phyloP scores from a whole-genome alignment of 2,113 vertebrate genomes.

The Chionis minor region DNA sequence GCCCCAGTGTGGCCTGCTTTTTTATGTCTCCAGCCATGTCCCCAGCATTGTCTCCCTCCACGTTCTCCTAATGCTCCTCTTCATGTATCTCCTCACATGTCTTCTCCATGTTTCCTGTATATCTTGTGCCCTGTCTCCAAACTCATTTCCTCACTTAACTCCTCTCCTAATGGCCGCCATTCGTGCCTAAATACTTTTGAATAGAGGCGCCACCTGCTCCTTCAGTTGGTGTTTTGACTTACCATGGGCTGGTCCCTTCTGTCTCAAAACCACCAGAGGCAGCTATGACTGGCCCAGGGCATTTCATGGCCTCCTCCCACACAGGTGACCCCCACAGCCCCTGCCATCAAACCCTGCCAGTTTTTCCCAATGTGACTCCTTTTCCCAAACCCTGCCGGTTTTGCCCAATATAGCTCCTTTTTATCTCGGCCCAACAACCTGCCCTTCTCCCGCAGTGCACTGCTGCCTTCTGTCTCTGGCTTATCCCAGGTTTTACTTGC shows the following conservation, averaged over 20 bases:
- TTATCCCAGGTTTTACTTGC: not conserved
- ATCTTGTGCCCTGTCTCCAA: not conserved
- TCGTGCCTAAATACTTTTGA: not conserved
- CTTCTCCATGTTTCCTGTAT: not conserved
- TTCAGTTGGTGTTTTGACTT: not conserved
- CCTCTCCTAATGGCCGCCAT: not conserved
- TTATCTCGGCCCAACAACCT: not conserved
- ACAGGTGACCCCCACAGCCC: not conserved
- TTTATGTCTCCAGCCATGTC: not conserved
- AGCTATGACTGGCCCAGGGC: not conserved
- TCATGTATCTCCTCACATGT: not conserved
- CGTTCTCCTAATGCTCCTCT: fast-evolving
- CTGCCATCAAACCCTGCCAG: not conserved
- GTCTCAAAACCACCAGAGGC: not conserved
- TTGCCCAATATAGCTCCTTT: not conserved
- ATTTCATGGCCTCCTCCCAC: not conserved
- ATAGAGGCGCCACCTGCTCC: fast-evolving
- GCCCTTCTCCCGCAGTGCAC: not conserved
- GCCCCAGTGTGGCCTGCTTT: not conserved
- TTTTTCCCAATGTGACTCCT: not conserved
- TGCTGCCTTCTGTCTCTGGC: not conserved
- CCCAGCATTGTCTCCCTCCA: not conserved
- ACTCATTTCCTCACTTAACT: not conserved
- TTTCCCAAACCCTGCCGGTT: not conserved
- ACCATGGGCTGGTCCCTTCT: not conserved